Conservation (phyloP, 2,888 invertebrate species). For the Mythimna ferrago region DNA sequence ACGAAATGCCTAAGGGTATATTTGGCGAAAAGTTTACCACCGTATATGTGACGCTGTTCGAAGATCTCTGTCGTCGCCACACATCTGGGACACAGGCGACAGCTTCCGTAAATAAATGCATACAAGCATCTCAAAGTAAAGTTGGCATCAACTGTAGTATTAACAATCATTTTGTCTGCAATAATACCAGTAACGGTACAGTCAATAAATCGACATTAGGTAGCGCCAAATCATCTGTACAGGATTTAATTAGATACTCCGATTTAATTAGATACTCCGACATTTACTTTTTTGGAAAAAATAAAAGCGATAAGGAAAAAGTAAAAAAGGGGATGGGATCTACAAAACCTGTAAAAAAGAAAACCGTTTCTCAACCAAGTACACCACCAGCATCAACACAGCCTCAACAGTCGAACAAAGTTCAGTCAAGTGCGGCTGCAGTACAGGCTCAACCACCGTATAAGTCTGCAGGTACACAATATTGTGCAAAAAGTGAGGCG, state of each 20-base stretch:
- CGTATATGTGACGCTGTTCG: constrained; percentile 80
- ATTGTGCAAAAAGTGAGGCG: constrained; percentile 51
- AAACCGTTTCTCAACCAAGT: constrained; percentile 2
- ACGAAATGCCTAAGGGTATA: constrained; percentile 37
- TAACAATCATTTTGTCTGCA: constrained; percentile 12
- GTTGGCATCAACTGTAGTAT: neutral
- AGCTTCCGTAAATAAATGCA: constrained; percentile 85
- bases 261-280: constrained; percentile 70
- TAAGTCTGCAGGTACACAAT: constrained; percentile 67
- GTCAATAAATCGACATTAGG: constrained; percentile 58
- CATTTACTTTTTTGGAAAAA: constrained; percentile 81
- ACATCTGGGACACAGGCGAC: constrained; percentile 85
- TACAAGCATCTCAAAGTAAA: constrained; percentile 74
- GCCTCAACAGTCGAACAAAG: constrained; percentile 24
- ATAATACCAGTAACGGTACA: constrained; percentile 42
- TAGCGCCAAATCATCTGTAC: constrained; percentile 41
- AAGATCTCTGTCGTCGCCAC: constrained; percentile 68
- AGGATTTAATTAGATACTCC: constrained; percentile 8
- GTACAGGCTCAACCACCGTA: constrained; percentile 58
- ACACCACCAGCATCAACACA: neutral
- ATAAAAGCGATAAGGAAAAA: constrained; percentile 64
- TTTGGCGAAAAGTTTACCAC: constrained; percentile 75
- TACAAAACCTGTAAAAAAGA: constrained; percentile 5
- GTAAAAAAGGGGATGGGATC: constrained; percentile 81
- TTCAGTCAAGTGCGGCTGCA: constrained; percentile 33